Evolutionary conservation across 2,797 vertebrate species (phyloP), one percentile per base, ranked within the genome.

Genomic region (Enteromius argenteus): DNA sequence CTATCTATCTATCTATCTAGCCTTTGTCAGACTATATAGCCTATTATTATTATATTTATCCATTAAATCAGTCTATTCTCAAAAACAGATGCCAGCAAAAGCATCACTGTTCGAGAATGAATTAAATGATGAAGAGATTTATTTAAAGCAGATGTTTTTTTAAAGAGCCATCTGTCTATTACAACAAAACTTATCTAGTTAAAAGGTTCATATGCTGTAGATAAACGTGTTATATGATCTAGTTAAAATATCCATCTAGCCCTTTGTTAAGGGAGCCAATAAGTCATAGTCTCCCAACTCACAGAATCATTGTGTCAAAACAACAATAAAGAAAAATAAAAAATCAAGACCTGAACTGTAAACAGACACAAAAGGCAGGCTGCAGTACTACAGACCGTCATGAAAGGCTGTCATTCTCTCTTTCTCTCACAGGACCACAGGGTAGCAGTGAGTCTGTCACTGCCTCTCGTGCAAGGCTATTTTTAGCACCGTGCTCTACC

Each of bases 401-500:
- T 86, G 75, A 86, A 86, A 79, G 72, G 49, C 78, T 78, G 68
- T 81, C 71, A 42, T 66, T 78, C 64, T 44, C 73, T 74, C 80
- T 51, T 39, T 68, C 79, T 79, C 80, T 69, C 82, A 64, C 56
- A 72, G 80, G 69, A 83, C 64, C 84, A 69, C 83, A 85, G 87
- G 77, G 67, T 58, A 74, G 42, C 83, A 68, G 82, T 72, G 75
- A 89, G 87, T 90, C 90, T 87, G 90, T 91, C 89, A 80, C 87
- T 88, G 88, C 90, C 86, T 86, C 86, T 88, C 75, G 35, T 66
- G 49, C 32, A 51, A 87, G 32, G 88, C 92, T 94, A 94, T 94
- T 94, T 94, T 93, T 94, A 94, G 92, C 89, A 78, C 37, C 14
- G 88, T 2, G 81, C 86, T 84, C 86, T 90, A 90, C 90, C 89